phyloP scores from a whole-genome alignment of 2,113 vertebrate species.

The Caranx melampygus region DNA sequence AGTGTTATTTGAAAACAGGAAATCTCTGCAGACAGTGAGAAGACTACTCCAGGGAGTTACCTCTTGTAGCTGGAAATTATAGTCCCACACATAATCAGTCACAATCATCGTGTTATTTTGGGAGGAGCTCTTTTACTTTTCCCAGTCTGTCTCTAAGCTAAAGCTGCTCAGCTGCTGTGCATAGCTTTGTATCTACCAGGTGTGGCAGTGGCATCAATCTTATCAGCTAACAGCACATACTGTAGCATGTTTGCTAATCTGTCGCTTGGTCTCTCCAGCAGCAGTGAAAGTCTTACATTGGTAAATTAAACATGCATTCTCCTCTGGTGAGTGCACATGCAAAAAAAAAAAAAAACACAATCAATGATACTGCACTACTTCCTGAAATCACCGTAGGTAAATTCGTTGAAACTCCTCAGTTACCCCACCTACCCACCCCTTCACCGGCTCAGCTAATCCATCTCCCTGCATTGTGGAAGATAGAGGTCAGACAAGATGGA shows the following conservation, averaged over 20 bases:
- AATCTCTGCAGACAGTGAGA: no score
- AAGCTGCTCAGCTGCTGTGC: not conserved
- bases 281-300: not conserved
- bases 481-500: conserved; percentile 65
- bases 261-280: not conserved
- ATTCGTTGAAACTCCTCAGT: conserved; percentile 42
- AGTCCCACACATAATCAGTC: no score
- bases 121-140: not conserved
- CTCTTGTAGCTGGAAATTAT: no score
- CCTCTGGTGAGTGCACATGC: not conserved
- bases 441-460: conserved; percentile 52
- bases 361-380: conserved; percentile 10
- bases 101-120: not conserved
- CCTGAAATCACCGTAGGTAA: conserved; percentile 29
- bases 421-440: not conserved
- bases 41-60: no score
- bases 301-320: not conserved
- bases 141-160: not conserved
- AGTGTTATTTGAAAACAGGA: no score
- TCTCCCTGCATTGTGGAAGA: conserved; percentile 57
- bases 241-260: not conserved
- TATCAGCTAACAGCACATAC: not conserved
- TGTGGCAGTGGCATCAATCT: not conserved
- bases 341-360: not conserved
- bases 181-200: no score